Evolutionary conservation across 2,113 vertebrate genomes (phyloP).

Genomic region (Stegastes partitus): DNA sequence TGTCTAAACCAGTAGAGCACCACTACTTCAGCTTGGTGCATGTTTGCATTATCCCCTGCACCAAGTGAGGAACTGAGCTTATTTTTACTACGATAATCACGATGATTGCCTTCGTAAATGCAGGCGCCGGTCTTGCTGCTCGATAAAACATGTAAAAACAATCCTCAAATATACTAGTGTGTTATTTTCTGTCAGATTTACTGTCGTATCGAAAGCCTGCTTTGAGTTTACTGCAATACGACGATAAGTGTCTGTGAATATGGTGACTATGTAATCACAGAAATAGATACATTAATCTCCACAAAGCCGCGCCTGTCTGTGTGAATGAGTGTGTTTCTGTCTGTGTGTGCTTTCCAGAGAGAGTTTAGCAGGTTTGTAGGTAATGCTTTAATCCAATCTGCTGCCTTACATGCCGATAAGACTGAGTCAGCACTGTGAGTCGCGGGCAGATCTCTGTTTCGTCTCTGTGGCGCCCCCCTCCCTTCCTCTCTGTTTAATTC

Average conservation of each 20-base stretch:
- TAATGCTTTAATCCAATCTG: slow-evolving; percentile 71
- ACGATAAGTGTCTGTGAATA: slow-evolving; percentile 57
- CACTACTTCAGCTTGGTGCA: neutral
- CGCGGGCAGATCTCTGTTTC: slow-evolving; percentile 43
- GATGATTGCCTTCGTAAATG: neutral
- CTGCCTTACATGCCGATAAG: slow-evolving; percentile 49
- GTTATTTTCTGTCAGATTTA: slow-evolving; percentile 16
- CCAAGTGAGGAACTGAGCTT: neutral
- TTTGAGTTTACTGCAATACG: slow-evolving; percentile 28
- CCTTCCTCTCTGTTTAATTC: no score
- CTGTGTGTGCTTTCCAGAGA: slow-evolving; percentile 42
- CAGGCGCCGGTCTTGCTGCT: neutral
- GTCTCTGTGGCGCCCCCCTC: slow-evolving; percentile 11
- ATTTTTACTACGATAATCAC: neutral
- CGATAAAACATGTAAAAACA: neutral
- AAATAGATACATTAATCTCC: slow-evolving; percentile 62
- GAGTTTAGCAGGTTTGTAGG: slow-evolving; percentile 67
- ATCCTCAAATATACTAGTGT: neutral
- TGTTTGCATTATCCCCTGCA: neutral
- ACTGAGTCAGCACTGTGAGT: slow-evolving; percentile 67
- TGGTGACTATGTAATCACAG: slow-evolving; percentile 56
- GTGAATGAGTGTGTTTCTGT: slow-evolving; percentile 13
- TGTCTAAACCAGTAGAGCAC: neutral
- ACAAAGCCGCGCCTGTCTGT: slow-evolving; percentile 30
- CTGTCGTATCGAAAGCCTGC: slow-evolving; percentile 20